A percentile compares a stretch with the other conserved stretches of the same genome.
Conservation (phyloP, 2,797 vertebrate species). For the Harpagifer antarcticus region DNA sequence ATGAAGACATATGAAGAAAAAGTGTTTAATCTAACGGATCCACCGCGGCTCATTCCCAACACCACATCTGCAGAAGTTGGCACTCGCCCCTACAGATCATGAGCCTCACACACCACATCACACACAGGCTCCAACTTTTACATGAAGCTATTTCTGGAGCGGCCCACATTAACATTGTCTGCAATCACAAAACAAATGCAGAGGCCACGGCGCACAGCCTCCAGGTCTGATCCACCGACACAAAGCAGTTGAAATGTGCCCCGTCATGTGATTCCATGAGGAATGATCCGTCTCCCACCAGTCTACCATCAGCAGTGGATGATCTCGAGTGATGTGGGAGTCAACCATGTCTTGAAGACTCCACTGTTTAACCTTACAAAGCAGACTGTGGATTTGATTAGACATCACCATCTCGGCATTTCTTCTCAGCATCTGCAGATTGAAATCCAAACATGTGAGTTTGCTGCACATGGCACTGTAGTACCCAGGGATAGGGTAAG, state of each 20-base stretch:
- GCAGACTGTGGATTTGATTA: constrained; percentile 46
- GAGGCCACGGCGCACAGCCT: constrained; percentile 19
- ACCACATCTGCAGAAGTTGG: constrained; percentile 72
- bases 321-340: constrained; percentile 35
- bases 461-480: constrained; percentile 8
- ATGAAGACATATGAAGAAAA: constrained; percentile 37
- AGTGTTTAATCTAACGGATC: constrained; percentile 61
- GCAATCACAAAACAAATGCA: constrained; percentile 51
- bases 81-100: constrained; percentile 58
- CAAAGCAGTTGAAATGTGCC: constrained; percentile 18
- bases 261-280: constrained; percentile 41
- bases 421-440: constrained; percentile 20
- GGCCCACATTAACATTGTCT: constrained; percentile 51
- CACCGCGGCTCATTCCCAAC: constrained; percentile 38
- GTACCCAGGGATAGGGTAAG: constrained; percentile 19
- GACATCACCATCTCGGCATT: constrained; percentile 40
- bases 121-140: constrained; percentile 65
- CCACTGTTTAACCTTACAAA: constrained; percentile 41
- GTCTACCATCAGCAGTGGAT: constrained; percentile 33
- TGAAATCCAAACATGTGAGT: constrained; percentile 33
- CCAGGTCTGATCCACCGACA: constrained; percentile 25
- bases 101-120: constrained; percentile 65
- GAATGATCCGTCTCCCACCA: constrained; percentile 31
- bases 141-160: constrained; percentile 63
- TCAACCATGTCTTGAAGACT: constrained; percentile 41